Evolutionary conservation across 2,888 invertebrate species (phyloP).

Genomic region (Xestobium rufovillosum): DNA sequence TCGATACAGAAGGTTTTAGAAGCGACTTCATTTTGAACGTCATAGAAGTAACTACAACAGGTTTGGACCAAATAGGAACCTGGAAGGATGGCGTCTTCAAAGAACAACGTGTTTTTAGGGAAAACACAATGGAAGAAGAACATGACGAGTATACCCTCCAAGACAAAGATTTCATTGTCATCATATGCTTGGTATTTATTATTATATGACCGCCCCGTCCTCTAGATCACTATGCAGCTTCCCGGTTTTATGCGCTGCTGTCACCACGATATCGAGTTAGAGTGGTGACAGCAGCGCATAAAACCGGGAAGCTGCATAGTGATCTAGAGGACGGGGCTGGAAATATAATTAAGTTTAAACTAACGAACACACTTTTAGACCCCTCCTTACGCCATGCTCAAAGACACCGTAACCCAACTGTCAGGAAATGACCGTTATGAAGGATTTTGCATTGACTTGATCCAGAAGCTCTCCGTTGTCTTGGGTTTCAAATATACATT

Average conservation of each 20-base stretch:
- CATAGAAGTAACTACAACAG: constrained; percentile 55
- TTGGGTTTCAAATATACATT: constrained; percentile 80
- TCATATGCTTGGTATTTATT: constrained; percentile 61
- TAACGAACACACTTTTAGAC: too few relatives aligned
- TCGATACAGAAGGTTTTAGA: constrained; percentile 71
- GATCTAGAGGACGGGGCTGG: too few relatives aligned
- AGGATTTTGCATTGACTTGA: constrained; percentile 83
- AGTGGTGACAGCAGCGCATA: too few relatives aligned
- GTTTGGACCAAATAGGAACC: constrained; percentile 56
- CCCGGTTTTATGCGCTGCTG: too few relatives aligned
- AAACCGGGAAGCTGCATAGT: too few relatives aligned
- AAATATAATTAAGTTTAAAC: too few relatives aligned
- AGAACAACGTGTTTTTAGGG: constrained; percentile 15
- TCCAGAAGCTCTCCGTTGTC: constrained; percentile 68
- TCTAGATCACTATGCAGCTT: too few relatives aligned
- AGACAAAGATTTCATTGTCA: constrained; percentile 64
- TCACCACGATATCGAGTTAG: not conserved
- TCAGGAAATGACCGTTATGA: constrained; percentile 78
- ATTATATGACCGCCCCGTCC: too few relatives aligned
- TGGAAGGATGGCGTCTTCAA: constrained; percentile 60
- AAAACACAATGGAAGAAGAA: constrained; percentile 10
- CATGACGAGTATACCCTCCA: constrained; percentile 54
- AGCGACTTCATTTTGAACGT: constrained; percentile 63
- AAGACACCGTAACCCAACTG: constrained; percentile 56
- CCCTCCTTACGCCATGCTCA: constrained; percentile 82